These are phyloP conservation scores for Cacatua alba DNA, from an alignment of 2,113 vertebrate genomes.

Conservation along the genomic window DNA sequence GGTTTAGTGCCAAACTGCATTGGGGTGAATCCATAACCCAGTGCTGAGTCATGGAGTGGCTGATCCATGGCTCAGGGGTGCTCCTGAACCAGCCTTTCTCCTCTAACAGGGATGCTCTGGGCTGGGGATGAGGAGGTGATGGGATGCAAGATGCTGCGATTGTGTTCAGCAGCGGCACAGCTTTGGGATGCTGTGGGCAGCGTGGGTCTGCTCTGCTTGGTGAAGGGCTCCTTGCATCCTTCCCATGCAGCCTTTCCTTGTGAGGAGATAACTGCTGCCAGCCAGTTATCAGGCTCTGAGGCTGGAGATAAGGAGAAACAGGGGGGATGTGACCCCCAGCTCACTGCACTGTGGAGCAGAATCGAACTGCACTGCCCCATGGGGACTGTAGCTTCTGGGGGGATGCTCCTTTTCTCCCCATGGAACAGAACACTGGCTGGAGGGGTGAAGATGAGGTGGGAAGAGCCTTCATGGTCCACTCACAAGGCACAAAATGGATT, in stretches of 20 bases:
- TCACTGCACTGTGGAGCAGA: accelerated
- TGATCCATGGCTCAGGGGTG: background rate
- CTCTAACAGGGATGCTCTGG: accelerated
- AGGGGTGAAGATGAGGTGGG: background rate
- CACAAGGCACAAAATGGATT: background rate
- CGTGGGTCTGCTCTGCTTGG: accelerated
- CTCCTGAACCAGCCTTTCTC: background rate
- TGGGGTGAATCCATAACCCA: background rate
- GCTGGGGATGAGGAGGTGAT: accelerated
- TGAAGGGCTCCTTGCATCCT: background rate
- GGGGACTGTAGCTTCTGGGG: accelerated
- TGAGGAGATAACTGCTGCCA: background rate
- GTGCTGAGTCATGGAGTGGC: accelerated
- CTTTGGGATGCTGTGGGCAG: no score
- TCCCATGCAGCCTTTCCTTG: background rate
- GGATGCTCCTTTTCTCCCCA: background rate
- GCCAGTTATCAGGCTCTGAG: background rate
- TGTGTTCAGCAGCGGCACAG: background rate
- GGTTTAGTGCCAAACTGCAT: background rate
- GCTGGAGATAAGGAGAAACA: background rate
- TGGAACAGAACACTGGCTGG: background rate
- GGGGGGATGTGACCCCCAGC: background rate
- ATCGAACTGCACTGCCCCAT: accelerated
- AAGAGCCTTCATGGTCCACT: background rate
- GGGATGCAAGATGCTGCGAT: background rate